phyloP scores from a whole-genome alignment of 1,140 invertebrate species.

The Drosophila ogumai region DNA sequence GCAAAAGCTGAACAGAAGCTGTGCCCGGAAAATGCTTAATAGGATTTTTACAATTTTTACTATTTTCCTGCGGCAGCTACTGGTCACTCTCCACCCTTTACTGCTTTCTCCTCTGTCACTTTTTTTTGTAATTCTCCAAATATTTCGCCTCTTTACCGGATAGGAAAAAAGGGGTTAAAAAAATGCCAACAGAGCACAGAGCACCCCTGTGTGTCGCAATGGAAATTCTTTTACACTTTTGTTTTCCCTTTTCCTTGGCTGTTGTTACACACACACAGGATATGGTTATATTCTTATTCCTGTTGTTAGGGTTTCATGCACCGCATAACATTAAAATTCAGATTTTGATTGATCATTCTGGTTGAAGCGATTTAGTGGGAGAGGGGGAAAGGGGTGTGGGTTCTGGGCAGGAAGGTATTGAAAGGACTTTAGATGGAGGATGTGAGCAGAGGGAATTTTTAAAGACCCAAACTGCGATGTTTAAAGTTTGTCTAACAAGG shows the following conservation, averaged over 20 bases:
- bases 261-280: slow-evolving; percentile 53
- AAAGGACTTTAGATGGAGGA: slow-evolving; percentile 4
- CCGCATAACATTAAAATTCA: slow-evolving; percentile 82
- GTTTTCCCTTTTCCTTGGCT: slow-evolving; percentile 45
- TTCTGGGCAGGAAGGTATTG: slow-evolving; percentile 12
- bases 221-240: slow-evolving; percentile 73
- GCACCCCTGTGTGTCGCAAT: slow-evolving; percentile 44
- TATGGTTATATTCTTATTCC: slow-evolving; percentile 67
- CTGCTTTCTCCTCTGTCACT: slow-evolving; percentile 19
- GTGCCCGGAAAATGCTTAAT: slow-evolving; percentile 74
- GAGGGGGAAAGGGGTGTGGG: neutral
- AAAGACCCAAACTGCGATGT: slow-evolving; percentile 5
- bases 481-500: slow-evolving; percentile 53
- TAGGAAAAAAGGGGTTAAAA: slow-evolving; percentile 69
- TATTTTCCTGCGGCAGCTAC: slow-evolving; percentile 76
- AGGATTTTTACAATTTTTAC: slow-evolving; percentile 82
- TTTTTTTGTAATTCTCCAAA: slow-evolving; percentile 66
- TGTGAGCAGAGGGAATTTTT: slow-evolving; percentile 8
- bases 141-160: slow-evolving; percentile 61
- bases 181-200: slow-evolving; percentile 59
- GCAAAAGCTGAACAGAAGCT: slow-evolving; percentile 55
- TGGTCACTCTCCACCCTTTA: slow-evolving; percentile 48
- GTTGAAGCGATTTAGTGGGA: slow-evolving; percentile 13
- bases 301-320: slow-evolving; percentile 74
- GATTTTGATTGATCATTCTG: slow-evolving; percentile 77